Conservation (phyloP, 2,113 vertebrate genomes). For the Dendropsophus ebraccatus region DNA sequence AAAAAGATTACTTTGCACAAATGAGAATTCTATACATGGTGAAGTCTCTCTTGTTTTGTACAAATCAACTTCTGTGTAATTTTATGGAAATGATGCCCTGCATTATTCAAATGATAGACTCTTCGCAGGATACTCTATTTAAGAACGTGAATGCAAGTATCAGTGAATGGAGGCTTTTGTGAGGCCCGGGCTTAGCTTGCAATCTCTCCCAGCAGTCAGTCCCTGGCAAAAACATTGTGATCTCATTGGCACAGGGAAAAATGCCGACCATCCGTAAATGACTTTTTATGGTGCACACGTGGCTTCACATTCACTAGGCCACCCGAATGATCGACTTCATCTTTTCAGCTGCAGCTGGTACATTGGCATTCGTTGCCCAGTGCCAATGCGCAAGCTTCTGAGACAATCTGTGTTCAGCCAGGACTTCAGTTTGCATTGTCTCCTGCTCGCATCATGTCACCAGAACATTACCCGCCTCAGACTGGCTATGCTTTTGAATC, state of each 20-base stretch:
- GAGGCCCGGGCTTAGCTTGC: slow-evolving; percentile 4
- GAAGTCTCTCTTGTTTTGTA: not conserved
- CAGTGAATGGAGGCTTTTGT: slow-evolving; percentile 40
- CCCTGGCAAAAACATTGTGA: slow-evolving; percentile 23
- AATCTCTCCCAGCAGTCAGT: slow-evolving; percentile 46
- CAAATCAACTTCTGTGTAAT: slow-evolving; percentile 47
- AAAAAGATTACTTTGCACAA: slow-evolving; percentile 22
- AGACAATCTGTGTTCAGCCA: not conserved
- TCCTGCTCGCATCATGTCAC: not conserved
- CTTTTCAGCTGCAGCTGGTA: slow-evolving; percentile 13
- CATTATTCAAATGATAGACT: slow-evolving; percentile 48
- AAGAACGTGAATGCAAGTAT: slow-evolving; percentile 38
- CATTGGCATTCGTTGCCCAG: not conserved
- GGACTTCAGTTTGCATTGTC: not conserved
- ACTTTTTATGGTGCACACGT: not conserved
- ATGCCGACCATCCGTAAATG: not conserved
- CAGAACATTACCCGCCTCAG: not conserved
- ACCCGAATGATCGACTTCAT: not conserved
- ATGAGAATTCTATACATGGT: not conserved
- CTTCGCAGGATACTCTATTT: slow-evolving; percentile 41
- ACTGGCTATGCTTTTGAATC: not conserved
- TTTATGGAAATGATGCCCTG: slow-evolving; percentile 45
- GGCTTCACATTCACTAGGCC: not conserved
- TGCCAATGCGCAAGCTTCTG: slow-evolving; percentile 16
- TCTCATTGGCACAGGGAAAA: slow-evolving; percentile 20